Evolutionary conservation across 2,888 invertebrate species (phyloP), one percentile per base, ranked within the genome.

Genomic region (Dolomedes plantarius): DNA sequence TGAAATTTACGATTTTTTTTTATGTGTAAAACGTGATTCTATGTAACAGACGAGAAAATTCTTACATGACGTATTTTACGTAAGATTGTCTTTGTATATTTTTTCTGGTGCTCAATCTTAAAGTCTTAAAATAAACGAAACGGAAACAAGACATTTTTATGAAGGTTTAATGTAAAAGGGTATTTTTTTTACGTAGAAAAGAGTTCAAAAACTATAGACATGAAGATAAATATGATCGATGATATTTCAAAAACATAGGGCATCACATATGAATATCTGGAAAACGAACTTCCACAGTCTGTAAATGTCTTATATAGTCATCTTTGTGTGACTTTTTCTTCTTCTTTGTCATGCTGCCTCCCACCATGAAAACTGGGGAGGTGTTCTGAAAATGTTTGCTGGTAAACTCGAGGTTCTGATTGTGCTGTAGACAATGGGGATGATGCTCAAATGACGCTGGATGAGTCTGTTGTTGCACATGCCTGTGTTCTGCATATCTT

Each of bases 181-280:
- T 75, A 28, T 39, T 77, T 82, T n/a, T n/a, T 77, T 32, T 72
- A 77, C 23, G 73, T 77, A 77, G 72, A 73, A 85, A 85, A 81
- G 77, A 85, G 77, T 71, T 64, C 64, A 31, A 65, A 85, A 81
- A 81, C 62, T 79, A 79, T 79, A 79, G 71, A 79, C 72, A 79
- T 71, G 74, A 74, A 77, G 83, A 67, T 77, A 56, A 72, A 77
- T 36, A 75, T 75, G 62, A 46, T 64, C 36, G 39, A 75, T 81
- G 69, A 81, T 39, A 75, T 78, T 78, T 27, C 50, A 76, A 32
- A 65, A 69, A 75, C 56, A 67, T 11, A 41, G 50, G 29, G 27
- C 69, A 79, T 79, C 80, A 86, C 86, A 86, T 86, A 56, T 86
- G 86, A 50, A 86, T 71, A 32, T 76, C 78, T 7, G 86, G 80